Percentiles rank a stretch among this genome's conserved stretches.
Evolutionary conservation across 2,113 vertebrate species (phyloP).

Genomic region (Pleuronectes platessa): DNA sequence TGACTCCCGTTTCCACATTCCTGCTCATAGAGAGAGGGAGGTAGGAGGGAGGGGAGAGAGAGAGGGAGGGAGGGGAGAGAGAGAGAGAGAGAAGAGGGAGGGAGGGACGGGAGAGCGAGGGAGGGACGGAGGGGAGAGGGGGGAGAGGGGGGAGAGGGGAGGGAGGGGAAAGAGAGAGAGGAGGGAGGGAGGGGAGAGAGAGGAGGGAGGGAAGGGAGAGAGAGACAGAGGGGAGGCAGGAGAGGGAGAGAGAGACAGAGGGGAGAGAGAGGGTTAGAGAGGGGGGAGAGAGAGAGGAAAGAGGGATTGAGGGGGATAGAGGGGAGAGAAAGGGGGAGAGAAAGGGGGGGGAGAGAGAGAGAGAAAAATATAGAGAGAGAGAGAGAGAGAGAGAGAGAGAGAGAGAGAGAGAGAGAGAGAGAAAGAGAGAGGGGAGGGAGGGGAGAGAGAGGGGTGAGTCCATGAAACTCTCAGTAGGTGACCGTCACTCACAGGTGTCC

Average conservation of each 20-base stretch:
- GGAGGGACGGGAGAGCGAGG: not conserved
- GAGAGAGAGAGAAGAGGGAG: not conserved
- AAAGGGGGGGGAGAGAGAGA: not conserved
- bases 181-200: not conserved
- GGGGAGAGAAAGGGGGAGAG: not conserved
- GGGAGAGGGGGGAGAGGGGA: not conserved
- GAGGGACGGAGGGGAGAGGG: not conserved
- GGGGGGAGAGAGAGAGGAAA: constrained; percentile 13
- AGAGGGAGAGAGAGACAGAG: not conserved
- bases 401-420: not conserved
- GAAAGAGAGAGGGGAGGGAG: not conserved
- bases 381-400: not conserved
- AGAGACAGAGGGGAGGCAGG: not conserved
- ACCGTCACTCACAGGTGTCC: constrained; percentile 69
- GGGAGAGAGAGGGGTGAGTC: constrained; percentile 14
- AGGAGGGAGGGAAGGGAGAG: too few relatives aligned
- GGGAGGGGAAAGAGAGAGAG: not conserved
- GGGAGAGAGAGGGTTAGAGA: not conserved
- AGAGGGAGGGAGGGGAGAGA: too few relatives aligned
- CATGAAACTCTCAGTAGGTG: constrained; percentile 61
- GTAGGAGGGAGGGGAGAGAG: not conserved
- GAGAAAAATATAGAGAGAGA: too few relatives aligned
- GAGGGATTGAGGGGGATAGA: not conserved
- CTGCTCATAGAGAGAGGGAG: constrained; percentile 31
- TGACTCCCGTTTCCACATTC: constrained; percentile 58